Evolutionary conservation across 2,888 invertebrate genomes (phyloP), one percentile per base, ranked within the genome.

Genomic region (Elmis aenea): DNA sequence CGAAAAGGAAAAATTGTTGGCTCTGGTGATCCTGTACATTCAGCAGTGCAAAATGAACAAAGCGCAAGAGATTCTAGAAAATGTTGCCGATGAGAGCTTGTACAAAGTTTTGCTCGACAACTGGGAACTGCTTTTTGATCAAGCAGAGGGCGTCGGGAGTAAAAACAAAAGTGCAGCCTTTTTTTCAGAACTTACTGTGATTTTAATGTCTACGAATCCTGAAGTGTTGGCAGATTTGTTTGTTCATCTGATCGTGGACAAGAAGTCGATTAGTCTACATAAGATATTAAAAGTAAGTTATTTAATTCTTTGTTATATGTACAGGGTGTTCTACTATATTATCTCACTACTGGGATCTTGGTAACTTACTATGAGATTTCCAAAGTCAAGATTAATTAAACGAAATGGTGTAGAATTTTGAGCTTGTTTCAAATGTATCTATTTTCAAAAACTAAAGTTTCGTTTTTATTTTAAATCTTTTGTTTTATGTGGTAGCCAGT

Each of bases 111-210:
- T 75, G 5, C 41, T 68, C 5, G 64, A 68, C 14, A 68, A 75
- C 51, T 73, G 72, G 61, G 67, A 72, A 18, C 54, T 76, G 3
- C 57, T 77, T 2, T 73, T 77, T 34, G 75, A 76, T 37, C 67
- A 64, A 16, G 66, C 66, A 0, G 61, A 59, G 14, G 58, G 62
- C 25, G 54, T 34, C 12, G 57, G 55, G 32, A 51, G 47, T 13
- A 59, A 65, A 34, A 62, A 60, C 2, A 68, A 62, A 43, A 61
- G 61, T 11, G 58, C 67, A 0, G 58, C 67, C 0, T 71, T 71
- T 1, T 76, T 77, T 47, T 75, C 77, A 0, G 77, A 78, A 46
- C 65, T 77, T 5, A 65, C 74, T 1, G 68, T 72, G 3, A 59
- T 72, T 9, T 54, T 78, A 20, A 74, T 76, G 54, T 64, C 68